A percentile compares a stretch with the other conserved stretches of the same genome.
Evolutionary conservation across 2,888 invertebrate genomes (phyloP).

Genomic region (Cantharis nigra): DNA sequence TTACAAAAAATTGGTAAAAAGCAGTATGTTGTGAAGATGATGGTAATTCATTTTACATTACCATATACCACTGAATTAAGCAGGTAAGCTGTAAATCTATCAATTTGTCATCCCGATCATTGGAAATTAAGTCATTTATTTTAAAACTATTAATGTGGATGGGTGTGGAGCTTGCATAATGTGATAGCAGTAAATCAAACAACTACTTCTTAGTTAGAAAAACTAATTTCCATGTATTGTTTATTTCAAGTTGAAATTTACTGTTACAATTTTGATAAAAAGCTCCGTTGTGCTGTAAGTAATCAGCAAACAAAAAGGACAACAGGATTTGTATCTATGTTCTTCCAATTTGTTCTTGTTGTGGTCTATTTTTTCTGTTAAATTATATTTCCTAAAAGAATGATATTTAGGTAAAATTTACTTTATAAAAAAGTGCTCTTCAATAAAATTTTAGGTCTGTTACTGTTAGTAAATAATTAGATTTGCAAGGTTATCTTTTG

Average conservation of each 20-base stretch:
- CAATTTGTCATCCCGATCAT: constrained; percentile 16
- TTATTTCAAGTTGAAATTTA: neutral
- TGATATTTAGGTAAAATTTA: too few species aligned
- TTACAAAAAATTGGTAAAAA: neutral
- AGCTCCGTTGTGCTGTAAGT: neutral
- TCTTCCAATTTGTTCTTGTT: neutral
- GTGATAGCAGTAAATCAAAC: neutral
- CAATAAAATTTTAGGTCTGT: too few species aligned
- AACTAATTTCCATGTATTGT: neutral
- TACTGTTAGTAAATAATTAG: too few species aligned
- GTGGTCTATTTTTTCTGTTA: neutral
- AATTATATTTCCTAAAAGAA: neutral
- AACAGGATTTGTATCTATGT: neutral
- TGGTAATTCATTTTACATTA: neutral
- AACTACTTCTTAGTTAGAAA: neutral
- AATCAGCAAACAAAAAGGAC: neutral
- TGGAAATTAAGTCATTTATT: constrained; percentile 28
- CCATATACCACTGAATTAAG: neutral
- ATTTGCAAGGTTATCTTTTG: too few species aligned
- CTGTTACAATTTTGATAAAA: neutral
- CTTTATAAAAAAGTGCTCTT: too few species aligned
- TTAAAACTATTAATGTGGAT: constrained; percentile 7
- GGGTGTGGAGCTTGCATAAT: neutral
- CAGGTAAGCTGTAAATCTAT: constrained; percentile 23
- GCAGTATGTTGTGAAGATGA: neutral